phyloP scores from a whole-genome alignment of 1,140 invertebrate genomes.

The Nephila pilipes region DNA sequence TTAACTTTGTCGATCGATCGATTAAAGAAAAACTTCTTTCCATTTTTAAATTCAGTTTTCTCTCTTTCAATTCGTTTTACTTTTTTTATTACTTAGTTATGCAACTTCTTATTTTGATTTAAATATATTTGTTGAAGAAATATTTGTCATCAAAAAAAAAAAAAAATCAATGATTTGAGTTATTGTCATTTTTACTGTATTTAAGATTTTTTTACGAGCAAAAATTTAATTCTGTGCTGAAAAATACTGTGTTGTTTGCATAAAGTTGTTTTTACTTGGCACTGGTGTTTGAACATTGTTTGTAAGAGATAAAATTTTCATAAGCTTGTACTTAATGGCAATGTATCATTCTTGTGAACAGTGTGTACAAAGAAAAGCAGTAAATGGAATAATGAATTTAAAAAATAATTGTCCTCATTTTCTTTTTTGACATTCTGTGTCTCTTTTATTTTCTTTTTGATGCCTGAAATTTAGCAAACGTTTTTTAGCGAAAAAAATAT shows the following conservation, averaged over 20 bases:
- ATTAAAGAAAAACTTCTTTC: no score
- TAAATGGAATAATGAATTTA: slow-evolving; percentile 72
- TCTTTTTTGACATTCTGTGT: not conserved
- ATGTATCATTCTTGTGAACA: slow-evolving; percentile 61
- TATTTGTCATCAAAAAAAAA: no score
- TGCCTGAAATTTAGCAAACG: no score
- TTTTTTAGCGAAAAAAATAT: no score
- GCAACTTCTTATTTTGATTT: no score
- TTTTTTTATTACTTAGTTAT: no score
- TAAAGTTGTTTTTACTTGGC: slow-evolving; percentile 47
- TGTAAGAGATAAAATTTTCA: slow-evolving; percentile 38
- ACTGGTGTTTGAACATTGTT: slow-evolving; percentile 15
- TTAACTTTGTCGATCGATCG: no score
- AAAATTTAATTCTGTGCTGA: not conserved
- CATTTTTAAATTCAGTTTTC: no score
- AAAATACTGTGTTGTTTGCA: not conserved
- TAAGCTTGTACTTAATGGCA: slow-evolving; percentile 64
- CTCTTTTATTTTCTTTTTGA: not conserved
- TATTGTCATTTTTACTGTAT: no score
- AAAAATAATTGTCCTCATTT: slow-evolving; percentile 23
- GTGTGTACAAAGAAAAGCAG: slow-evolving; percentile 68
- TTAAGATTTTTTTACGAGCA: not conserved
- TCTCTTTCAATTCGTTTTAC: no score
- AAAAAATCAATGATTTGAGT: no score
- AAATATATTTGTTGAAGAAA: no score